A percentile compares a stretch with the other conserved stretches of the same genome.
These are phyloP conservation scores for Orthochromis indermauri DNA, from an alignment of 2,113 vertebrate species.

Conservation along the genomic window DNA sequence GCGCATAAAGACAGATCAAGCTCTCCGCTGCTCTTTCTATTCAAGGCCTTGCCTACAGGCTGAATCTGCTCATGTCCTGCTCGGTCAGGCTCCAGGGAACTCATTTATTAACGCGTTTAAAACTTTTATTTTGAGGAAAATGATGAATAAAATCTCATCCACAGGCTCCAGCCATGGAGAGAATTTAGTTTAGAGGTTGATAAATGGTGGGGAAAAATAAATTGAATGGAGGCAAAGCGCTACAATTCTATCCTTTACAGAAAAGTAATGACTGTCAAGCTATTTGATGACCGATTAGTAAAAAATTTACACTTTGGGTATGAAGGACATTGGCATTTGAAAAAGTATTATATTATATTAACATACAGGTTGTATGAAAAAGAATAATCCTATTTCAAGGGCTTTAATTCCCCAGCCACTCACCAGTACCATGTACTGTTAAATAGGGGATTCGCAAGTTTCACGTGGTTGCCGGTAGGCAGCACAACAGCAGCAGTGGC, in stretches of 20 bases:
- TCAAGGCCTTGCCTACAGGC: slow-evolving; percentile 22
- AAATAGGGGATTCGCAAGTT: not conserved
- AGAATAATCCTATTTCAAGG: not conserved
- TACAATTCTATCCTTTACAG: not conserved
- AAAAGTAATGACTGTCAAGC: not conserved
- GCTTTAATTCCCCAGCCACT: not conserved
- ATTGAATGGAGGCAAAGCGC: not conserved
- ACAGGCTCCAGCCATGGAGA: not conserved
- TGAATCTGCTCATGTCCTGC: not conserved
- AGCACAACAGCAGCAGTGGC: not conserved
- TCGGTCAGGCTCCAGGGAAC: slow-evolving; percentile 13
- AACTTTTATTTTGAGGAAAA: slow-evolving; percentile 14
- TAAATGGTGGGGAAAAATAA: not conserved
- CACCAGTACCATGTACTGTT: not conserved
- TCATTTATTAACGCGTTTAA: slow-evolving; percentile 20
- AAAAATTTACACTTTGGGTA: not conserved
- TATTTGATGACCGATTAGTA: not conserved
- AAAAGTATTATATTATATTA: not conserved
- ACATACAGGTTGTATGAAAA: not conserved
- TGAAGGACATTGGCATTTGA: not conserved
- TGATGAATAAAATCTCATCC: not conserved
- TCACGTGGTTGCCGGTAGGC: not conserved
- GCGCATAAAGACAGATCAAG: slow-evolving; percentile 61
- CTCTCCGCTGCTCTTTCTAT: slow-evolving; percentile 25
- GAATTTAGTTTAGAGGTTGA: not conserved